Evolutionary conservation across 2,888 invertebrate species (phyloP), one percentile per base, ranked within the genome.

Genomic region (Dilophus febrilis): DNA sequence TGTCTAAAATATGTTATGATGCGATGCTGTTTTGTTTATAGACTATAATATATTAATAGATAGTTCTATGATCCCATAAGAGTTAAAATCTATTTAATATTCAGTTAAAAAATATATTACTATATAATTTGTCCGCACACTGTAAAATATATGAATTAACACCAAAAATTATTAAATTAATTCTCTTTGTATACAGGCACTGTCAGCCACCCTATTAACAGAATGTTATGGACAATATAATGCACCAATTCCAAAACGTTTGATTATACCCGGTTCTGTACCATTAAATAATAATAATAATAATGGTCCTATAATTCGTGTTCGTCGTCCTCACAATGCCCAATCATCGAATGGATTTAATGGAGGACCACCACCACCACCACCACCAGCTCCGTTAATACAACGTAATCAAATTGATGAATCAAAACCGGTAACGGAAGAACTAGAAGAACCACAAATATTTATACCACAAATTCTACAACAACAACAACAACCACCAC

Each of bases 361-460:
- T 67, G 53, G 66, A 57, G 51, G 67, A 54, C 39, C 67, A 59
- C 66, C 64, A 6, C 55, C 70, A 13, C 65, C 72, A 4, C 67
- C 70, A 45, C 64, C 59, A 37, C 61, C 50, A 19, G 52, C 52
- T 36, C 56, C 54, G 10, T n/a, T n/a, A n/a, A n/a, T n/a, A n/a
- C 56, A 55, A 11, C 53, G 56, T 28, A 46, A 47, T 11, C 40
- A 48, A 26, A 47, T 53, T 7, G 49, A 49, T 32, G 64, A 65
- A 30, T 52, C 73, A 12, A 72, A 77, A 48, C 77, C 77, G 2
- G 77, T 78, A 7, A 74, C 75, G 1, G 78, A 77, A 57, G 70
- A 77, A 48, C 67, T 68, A 16, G 77, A 77, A 58, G 76, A 77
- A 43, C 70, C 71, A 37, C 67, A 70, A 43, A 65, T 65, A 43